Evolutionary conservation across 2,888 invertebrate species (phyloP).

Genomic region (Cephus nigrinus): DNA sequence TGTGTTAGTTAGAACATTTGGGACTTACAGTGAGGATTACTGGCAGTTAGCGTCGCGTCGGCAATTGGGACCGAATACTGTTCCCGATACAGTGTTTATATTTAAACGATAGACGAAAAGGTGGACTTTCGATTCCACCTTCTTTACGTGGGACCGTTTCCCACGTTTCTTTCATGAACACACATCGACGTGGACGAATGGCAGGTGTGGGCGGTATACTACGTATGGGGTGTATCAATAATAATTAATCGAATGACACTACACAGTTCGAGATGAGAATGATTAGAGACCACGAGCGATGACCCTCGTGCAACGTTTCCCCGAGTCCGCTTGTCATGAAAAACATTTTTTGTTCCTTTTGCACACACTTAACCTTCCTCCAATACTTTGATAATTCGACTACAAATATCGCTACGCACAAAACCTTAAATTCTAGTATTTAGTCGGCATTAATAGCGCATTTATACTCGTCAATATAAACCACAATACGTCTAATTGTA

Average conservation of each 20-base stretch:
- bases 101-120: background rate
- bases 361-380: background rate
- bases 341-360: background rate
- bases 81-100: background rate
- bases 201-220: background rate
- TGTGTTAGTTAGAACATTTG: background rate
- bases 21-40: background rate
- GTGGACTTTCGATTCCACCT: background rate
- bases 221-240: background rate
- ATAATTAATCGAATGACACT: background rate
- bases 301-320: conserved; percentile 9
- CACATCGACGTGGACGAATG: background rate
- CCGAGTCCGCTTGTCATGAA: conserved; percentile 1
- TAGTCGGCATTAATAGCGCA: background rate
- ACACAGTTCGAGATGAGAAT: background rate
- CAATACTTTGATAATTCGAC: background rate
- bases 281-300: background rate
- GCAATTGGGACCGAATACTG: background rate
- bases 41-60: background rate
- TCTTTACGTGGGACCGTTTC: background rate
- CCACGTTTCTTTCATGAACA: background rate
- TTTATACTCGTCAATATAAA: conserved; percentile 9
- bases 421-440: background rate
- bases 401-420: background rate
- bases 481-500: conserved; percentile 8